Conservation (phyloP, 1,140 invertebrate genomes). For the Polypedilum pembai region DNA sequence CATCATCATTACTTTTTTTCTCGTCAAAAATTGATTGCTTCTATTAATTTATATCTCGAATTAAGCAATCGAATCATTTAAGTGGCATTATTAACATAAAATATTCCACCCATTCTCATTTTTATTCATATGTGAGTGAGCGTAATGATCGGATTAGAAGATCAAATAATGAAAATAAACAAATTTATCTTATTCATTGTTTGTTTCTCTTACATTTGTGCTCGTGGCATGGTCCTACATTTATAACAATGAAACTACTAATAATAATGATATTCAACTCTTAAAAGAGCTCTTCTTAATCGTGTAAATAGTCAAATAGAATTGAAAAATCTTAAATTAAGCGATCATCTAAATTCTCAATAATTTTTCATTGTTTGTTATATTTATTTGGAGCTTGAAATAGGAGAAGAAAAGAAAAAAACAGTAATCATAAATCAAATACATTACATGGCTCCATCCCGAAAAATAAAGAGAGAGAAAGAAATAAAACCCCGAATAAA, state of each 20-base stretch:
- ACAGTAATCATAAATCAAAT: conserved; percentile 24
- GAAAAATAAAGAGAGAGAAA: background rate
- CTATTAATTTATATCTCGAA: conserved; percentile 14
- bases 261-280: too few species aligned
- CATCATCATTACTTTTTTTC: conserved; percentile 8
- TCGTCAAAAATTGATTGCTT: conserved; percentile 18
- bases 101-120: conserved; percentile 4
- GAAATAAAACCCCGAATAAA: background rate
- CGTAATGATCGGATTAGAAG: conserved; percentile 27
- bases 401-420: background rate
- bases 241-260: too few species aligned
- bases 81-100: conserved; percentile 19
- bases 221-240: too few species aligned
- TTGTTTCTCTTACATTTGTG: background rate
- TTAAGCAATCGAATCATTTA: conserved; percentile 14
- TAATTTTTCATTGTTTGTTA: conserved; percentile 29
- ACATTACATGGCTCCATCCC: conserved; percentile 7
- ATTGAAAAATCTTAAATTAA: background rate
- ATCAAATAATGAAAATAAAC: conserved; percentile 10
- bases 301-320: conserved; percentile 13
- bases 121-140: conserved; percentile 12
- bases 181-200: conserved; percentile 26
- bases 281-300: background rate
- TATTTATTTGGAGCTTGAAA: background rate
- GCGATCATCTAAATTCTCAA: conserved; percentile 26